A percentile compares a stretch with the other conserved stretches of the same genome.
phyloP scores from a whole-genome alignment of 2,888 invertebrate species.

The Pristionchus mayeri region DNA sequence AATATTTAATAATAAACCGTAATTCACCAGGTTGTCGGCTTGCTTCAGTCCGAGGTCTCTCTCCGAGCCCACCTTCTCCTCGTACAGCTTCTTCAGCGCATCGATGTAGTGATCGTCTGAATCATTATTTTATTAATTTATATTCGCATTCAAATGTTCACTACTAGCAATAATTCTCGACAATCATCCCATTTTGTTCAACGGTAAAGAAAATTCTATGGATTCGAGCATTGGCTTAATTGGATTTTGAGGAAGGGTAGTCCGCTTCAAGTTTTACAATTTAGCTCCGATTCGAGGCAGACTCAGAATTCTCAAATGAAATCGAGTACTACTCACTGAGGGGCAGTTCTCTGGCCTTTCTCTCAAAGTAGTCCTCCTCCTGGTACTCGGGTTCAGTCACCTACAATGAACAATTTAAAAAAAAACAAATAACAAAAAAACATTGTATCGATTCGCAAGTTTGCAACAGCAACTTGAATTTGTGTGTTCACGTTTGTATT shows the following conservation, averaged over 20 bases:
- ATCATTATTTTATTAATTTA: not conserved
- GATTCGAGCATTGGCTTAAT: too few species aligned
- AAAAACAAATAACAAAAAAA: not conserved
- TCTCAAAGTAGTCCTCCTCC: slow-evolving; percentile 74
- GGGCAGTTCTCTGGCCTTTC: slow-evolving; percentile 68
- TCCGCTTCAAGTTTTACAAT: too few species aligned
- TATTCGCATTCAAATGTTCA: too few species aligned
- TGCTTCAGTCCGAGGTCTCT: slow-evolving; percentile 72
- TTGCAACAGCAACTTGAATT: not conserved
- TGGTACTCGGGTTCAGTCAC: slow-evolving; percentile 72
- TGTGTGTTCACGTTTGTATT: too few species aligned
- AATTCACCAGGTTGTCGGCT: slow-evolving; percentile 66
- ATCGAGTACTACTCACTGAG: slow-evolving; percentile 60
- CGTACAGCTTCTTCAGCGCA: slow-evolving; percentile 67
- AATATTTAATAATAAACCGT: not conserved
- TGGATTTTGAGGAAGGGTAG: too few species aligned
- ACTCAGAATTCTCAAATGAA: too few species aligned
- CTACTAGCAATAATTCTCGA: too few species aligned
- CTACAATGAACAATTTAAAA: slow-evolving; percentile 48
- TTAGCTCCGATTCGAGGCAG: too few species aligned
- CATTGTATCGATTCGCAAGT: not conserved
- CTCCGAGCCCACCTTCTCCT: slow-evolving; percentile 73
- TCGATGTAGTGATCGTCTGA: slow-evolving; percentile 74
- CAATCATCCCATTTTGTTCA: too few species aligned
- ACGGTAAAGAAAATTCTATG: too few species aligned